Percentiles rank a stretch among this genome's conserved stretches.
These are phyloP conservation scores for Clivina fossor DNA, from an alignment of 2,888 invertebrate species.

Conservation along the genomic window DNA sequence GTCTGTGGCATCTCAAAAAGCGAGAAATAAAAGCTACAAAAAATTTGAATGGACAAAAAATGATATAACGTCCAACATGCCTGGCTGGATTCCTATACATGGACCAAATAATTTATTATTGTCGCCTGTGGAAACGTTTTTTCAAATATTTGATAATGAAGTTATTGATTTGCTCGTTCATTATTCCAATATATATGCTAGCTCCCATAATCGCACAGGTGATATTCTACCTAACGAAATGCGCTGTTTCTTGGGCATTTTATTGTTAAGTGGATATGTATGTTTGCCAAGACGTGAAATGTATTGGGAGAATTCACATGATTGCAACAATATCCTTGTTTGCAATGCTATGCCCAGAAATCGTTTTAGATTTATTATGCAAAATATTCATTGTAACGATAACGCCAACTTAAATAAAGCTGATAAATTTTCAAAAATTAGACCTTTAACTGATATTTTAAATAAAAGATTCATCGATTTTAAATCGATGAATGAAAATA, in stretches of 20 bases:
- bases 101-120: background rate
- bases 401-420: slow-evolving; percentile 39
- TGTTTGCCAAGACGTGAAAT: slow-evolving; percentile 41
- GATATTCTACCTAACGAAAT: slow-evolving; percentile 4
- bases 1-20: background rate
- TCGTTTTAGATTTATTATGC: slow-evolving; percentile 22
- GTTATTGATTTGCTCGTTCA: slow-evolving; percentile 9
- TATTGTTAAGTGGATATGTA: slow-evolving; percentile 43
- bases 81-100: slow-evolving; percentile 1
- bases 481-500: slow-evolving; percentile 21
- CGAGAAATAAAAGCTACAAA: background rate
- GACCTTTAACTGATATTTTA: slow-evolving; percentile 5
- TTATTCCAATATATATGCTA: slow-evolving; percentile 2
- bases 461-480: slow-evolving; percentile 12
- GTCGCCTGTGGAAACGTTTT: slow-evolving; percentile 8
- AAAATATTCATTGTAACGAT: slow-evolving; percentile 9
- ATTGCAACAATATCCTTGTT: slow-evolving; percentile 20
- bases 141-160: slow-evolving; percentile 4
- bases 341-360: slow-evolving; percentile 19
- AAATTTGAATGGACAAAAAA: slow-evolving; percentile 9
- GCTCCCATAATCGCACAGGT: background rate
- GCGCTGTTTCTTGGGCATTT: slow-evolving; percentile 37
- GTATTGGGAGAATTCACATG: slow-evolving; percentile 43
- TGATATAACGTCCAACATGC: slow-evolving; percentile 4
- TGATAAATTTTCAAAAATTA: slow-evolving; percentile 13